Conservation (phyloP, 1,140 invertebrate genomes). For the Drosophila nigromelanica region DNA sequence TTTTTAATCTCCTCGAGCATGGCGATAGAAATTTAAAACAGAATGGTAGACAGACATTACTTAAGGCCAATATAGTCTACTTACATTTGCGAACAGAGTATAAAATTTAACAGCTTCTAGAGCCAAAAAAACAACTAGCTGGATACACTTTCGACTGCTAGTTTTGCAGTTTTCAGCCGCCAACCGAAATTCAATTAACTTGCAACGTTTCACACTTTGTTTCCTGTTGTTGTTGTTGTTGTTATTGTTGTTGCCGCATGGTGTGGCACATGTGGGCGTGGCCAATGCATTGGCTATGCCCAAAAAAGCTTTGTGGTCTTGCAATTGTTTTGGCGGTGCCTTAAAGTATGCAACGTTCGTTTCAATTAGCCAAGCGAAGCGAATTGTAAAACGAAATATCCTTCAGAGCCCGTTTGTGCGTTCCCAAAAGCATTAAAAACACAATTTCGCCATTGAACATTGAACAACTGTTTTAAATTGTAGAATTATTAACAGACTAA, state of each 20-base stretch:
- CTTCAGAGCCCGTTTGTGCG: background rate
- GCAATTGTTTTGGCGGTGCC: background rate
- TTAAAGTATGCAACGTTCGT: conserved; percentile 15
- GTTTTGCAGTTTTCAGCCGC: conserved; percentile 18
- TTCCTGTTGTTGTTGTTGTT: background rate
- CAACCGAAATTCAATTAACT: conserved; percentile 67
- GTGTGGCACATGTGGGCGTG: conserved; percentile 18
- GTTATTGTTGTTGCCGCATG: background rate
- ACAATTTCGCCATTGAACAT: no score
- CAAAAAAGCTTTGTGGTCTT: conserved; percentile 29
- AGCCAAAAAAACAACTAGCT: conserved; percentile 27
- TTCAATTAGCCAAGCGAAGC: conserved; percentile 16
- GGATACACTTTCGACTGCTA: conserved; percentile 20
- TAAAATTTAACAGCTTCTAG: background rate
- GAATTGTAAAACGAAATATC: background rate
- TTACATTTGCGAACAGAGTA: background rate
- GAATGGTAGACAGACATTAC: background rate
- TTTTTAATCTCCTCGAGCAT: no score
- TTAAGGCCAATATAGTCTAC: background rate
- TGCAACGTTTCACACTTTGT: conserved; percentile 46
- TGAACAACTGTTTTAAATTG: no score
- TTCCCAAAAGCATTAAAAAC: background rate
- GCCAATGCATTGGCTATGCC: conserved; percentile 34
- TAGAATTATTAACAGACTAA: no score
- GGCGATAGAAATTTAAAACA: no score